phyloP scores from a whole-genome alignment of 2,888 invertebrate species.

The Mythimna loreyi region DNA sequence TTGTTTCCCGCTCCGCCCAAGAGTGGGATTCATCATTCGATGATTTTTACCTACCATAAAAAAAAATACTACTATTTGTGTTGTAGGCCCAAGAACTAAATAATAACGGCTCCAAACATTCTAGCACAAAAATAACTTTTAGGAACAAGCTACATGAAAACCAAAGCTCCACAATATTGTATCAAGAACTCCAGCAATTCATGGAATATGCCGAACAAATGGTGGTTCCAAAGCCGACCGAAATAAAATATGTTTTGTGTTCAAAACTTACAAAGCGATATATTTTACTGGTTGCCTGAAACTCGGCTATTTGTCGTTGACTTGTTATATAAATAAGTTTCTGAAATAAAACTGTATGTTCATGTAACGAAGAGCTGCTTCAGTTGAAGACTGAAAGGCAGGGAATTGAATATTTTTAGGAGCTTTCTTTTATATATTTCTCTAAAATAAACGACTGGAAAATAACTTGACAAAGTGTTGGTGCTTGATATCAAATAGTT shows the following conservation, averaged over 20 bases:
- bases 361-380: constrained; percentile 20
- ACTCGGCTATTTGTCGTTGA: constrained; percentile 17
- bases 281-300: constrained; percentile 27
- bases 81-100: background rate
- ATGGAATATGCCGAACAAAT: constrained; percentile 19
- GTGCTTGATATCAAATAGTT: background rate
- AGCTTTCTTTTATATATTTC: background rate
- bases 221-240: constrained; percentile 1
- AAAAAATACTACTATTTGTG: no score
- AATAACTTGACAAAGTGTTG: background rate
- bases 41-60: no score
- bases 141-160: background rate
- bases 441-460: background rate
- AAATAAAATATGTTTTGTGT: constrained; percentile 47
- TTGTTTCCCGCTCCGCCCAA: no score
- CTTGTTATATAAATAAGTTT: constrained; percentile 5
- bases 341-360: background rate
- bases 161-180: constrained; percentile 22
- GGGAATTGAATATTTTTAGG: background rate
- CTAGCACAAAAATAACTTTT: background rate
- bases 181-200: constrained; percentile 35
- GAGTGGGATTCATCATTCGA: no score
- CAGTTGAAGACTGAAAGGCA: background rate
- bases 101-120: background rate
- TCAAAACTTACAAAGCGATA: constrained; percentile 38